Conservation (phyloP, 2,888 invertebrate genomes). For the Monoplex corrugatus region DNA sequence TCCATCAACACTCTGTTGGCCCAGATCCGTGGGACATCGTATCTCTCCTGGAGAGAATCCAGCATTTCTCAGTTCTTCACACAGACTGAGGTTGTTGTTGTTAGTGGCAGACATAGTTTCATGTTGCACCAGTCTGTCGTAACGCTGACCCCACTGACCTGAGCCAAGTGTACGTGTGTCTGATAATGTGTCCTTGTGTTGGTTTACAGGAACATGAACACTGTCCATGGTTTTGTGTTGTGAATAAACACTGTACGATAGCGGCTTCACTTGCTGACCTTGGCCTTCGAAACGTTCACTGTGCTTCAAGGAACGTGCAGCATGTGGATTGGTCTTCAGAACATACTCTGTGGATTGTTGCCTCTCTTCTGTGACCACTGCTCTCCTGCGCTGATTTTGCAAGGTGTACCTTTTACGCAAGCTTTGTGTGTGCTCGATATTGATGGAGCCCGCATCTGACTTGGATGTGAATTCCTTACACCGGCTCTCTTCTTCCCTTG, state of each 20-base stretch:
- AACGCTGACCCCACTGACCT: not conserved
- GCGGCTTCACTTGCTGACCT: too few species aligned
- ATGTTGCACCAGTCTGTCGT: not conserved
- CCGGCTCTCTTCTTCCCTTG: slow-evolving; percentile 1
- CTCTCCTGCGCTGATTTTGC: not conserved
- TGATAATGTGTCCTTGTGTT: not conserved
- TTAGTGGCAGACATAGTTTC: not conserved
- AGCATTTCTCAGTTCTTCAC: slow-evolving; percentile 43
- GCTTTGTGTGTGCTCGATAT: not conserved
- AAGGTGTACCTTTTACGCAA: slow-evolving; percentile 6
- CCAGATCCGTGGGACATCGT: not conserved
- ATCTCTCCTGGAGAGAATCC: slow-evolving; percentile 4
- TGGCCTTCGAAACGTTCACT: not conserved
- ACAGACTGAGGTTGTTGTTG: slow-evolving; percentile 32
- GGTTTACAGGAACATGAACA: too few species aligned
- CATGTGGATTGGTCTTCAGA: not conserved
- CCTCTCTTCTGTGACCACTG: slow-evolving; percentile 21
- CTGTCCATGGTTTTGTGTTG: not conserved
- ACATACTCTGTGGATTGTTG: slow-evolving; percentile 33
- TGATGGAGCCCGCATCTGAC: not conserved
- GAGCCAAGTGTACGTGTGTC: not conserved
- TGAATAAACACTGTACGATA: not conserved
- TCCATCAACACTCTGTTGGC: not conserved
- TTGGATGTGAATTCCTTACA: not conserved
- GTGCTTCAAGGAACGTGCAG: not conserved